Percentiles rank a stretch among this genome's conserved stretches.
Evolutionary conservation across 1,140 invertebrate genomes (phyloP).

Genomic region (Arion vulgaris): DNA sequence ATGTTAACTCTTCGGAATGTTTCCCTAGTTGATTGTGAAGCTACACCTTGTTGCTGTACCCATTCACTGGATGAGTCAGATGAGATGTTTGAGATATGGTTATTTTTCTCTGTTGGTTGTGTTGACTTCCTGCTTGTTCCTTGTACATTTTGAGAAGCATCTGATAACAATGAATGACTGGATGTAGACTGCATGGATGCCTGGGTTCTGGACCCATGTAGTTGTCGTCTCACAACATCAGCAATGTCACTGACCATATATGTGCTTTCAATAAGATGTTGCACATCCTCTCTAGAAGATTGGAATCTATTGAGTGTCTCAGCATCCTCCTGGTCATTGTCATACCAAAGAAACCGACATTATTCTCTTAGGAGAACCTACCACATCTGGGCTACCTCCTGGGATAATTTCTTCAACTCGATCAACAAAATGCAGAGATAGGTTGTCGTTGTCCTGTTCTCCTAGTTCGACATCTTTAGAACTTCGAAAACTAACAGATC

Average conservation of each 20-base stretch:
- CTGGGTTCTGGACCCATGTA: background rate
- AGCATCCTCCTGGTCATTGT: background rate
- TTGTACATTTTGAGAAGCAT: background rate
- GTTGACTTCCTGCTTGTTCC: background rate
- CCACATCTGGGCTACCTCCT: background rate
- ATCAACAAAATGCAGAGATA: background rate
- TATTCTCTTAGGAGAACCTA: conserved; percentile 15
- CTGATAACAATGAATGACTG: background rate
- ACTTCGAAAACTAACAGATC: conserved; percentile 20
- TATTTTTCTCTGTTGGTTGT: background rate
- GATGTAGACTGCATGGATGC: background rate
- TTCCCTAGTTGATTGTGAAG: background rate
- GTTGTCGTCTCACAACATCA: background rate
- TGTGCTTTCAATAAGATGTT: conserved; percentile 29
- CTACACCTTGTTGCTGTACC: too few species aligned
- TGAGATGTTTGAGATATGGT: background rate
- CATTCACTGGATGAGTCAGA: background rate
- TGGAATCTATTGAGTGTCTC: conserved; percentile 1
- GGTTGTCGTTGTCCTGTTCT: background rate
- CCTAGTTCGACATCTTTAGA: conserved; percentile 13
- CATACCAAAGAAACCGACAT: conserved; percentile 11
- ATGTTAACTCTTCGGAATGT: background rate
- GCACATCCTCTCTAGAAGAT: conserved; percentile 31
- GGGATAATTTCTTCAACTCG: conserved; percentile 6
- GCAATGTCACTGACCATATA: conserved; percentile 35